These are phyloP conservation scores for Cyanocitta stelleri DNA, from an alignment of 2,113 vertebrate species.

Conservation along the genomic window DNA sequence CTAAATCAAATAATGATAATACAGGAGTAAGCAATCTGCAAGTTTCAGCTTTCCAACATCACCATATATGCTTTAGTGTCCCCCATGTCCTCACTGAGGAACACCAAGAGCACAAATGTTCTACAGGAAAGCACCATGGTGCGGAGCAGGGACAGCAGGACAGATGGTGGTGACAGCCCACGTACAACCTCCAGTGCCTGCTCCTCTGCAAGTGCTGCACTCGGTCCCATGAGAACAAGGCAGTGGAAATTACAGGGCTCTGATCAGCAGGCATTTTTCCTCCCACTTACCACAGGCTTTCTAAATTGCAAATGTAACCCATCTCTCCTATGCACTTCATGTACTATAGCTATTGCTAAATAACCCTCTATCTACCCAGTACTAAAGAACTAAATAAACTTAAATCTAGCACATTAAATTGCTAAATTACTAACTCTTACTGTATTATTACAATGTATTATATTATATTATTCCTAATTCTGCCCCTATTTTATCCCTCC, in stretches of 20 bases:
- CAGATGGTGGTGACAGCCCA: not conserved
- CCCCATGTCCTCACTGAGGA: not conserved
- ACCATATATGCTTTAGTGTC: not conserved
- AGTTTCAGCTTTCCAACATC: not conserved
- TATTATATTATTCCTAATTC: not conserved
- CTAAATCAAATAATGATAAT: not conserved
- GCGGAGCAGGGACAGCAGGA: not conserved
- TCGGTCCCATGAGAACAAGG: accelerated
- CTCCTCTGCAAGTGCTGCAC: not conserved
- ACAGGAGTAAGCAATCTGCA: not conserved
- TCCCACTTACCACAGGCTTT: not conserved
- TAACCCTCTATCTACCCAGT: not conserved
- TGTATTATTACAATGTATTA: not conserved
- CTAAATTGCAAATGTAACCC: not conserved
- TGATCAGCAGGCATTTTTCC: not conserved
- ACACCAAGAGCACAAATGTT: not conserved
- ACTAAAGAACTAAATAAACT: not conserved
- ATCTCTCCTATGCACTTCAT: not conserved
- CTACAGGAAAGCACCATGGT: not conserved
- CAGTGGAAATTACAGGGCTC: not conserved
- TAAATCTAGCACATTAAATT: not conserved
- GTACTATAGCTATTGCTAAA: not conserved
- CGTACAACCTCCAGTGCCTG: not conserved
- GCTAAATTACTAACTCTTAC: not conserved
- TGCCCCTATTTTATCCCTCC: not conserved